phyloP scores from a whole-genome alignment of 2,797 vertebrate genomes.

The Parauchenoglanis ngamensis region DNA sequence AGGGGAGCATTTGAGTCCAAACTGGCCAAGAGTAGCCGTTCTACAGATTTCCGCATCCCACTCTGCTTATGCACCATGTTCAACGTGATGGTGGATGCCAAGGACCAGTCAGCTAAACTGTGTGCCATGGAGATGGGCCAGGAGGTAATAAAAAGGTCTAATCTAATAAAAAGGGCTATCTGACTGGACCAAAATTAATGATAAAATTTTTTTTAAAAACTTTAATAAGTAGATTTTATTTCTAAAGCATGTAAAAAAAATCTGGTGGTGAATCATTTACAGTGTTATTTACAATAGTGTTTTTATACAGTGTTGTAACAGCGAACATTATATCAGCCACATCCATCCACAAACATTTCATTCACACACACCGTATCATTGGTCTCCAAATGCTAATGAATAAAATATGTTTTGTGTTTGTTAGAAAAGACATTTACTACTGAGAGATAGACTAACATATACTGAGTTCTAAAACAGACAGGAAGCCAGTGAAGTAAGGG shows the following conservation, averaged over 20 bases:
- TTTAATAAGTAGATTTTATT: neutral
- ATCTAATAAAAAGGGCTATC: neutral
- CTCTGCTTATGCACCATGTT: slow-evolving; percentile 99
- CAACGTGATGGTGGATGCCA: slow-evolving; percentile 99
- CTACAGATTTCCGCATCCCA: slow-evolving; percentile 98
- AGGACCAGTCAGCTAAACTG: slow-evolving; percentile 98
- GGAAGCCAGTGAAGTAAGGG: neutral
- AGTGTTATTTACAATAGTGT: neutral
- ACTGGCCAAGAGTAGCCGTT: slow-evolving; percentile 96
- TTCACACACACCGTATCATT: neutral
- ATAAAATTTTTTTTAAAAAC: neutral
- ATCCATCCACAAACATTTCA: neutral
- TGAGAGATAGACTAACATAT: neutral
- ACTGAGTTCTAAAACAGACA: neutral
- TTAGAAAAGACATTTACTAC: neutral
- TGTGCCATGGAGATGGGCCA: slow-evolving; percentile 99
- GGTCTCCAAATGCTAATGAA: neutral
- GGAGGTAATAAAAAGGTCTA: slow-evolving; percentile 84
- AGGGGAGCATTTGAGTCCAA: slow-evolving; percentile 99
- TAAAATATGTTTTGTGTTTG: neutral
- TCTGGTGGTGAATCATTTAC: neutral
- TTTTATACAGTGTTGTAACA: neutral
- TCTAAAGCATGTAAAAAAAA: neutral
- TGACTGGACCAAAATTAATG: neutral
- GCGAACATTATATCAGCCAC: neutral